Percentiles rank a stretch among this genome's conserved stretches.
phyloP scores from a whole-genome alignment of 92 coral and sea anemone species.

The Pocillopora meandrina region DNA sequence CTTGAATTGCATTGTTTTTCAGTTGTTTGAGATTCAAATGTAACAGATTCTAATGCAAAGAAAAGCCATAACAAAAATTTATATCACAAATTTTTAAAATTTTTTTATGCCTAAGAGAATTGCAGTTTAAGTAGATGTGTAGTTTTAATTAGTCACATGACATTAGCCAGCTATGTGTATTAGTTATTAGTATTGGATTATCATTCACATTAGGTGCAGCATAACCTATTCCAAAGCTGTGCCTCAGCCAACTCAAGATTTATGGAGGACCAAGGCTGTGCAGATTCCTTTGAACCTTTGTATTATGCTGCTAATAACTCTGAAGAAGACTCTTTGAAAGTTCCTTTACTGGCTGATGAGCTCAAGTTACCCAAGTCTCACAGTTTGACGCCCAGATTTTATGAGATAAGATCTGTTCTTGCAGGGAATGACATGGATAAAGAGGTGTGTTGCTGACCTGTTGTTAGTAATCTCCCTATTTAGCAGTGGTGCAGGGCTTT shows the following conservation, averaged over 20 bases:
- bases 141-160: background rate
- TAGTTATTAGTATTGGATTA: too few species aligned
- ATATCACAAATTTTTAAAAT: too few species aligned
- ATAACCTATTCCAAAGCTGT: slow-evolving; percentile 69
- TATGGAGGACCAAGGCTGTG: slow-evolving; percentile 30
- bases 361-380: slow-evolving; percentile 41
- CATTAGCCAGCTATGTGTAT: background rate
- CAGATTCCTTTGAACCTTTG: slow-evolving; percentile 18
- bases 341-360: slow-evolving; percentile 39
- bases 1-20: too few species aligned
- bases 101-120: too few species aligned
- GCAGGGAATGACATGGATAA: slow-evolving; percentile 67
- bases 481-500: too few species aligned
- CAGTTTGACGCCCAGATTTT: slow-evolving; percentile 70
- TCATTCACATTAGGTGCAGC: slow-evolving; percentile 54
- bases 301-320: slow-evolving; percentile 52
- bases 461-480: background rate
- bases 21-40: too few species aligned
- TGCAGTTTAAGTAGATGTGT: background rate
- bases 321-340: slow-evolving; percentile 73
- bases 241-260: slow-evolving; percentile 28
- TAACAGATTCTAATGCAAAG: too few species aligned
- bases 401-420: slow-evolving; percentile 76
- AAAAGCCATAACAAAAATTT: too few species aligned
- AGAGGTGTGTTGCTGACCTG: slow-evolving; percentile 39